Evolutionary conservation across 2,888 invertebrate genomes (phyloP).

Genomic region (Rosalia funebris): DNA sequence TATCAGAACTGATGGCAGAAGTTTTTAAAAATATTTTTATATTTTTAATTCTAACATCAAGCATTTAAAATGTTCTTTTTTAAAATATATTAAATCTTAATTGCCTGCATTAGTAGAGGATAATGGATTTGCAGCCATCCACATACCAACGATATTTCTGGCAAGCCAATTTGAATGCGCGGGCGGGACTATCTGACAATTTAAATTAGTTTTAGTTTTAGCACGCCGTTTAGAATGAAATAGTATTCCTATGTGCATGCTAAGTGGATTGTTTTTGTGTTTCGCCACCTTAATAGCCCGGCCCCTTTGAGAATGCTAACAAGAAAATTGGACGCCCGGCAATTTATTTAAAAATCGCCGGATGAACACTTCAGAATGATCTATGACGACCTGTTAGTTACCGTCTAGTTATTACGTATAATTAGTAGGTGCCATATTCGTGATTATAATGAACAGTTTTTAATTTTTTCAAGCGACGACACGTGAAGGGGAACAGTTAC

Average conservation of each 20-base stretch:
- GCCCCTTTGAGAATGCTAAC: constrained; percentile 27
- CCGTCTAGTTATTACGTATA: constrained; percentile 28
- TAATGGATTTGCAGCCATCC: too few species aligned
- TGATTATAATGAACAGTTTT: constrained; percentile 25
- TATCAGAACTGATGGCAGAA: too few species aligned
- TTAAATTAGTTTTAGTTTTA: constrained; percentile 51
- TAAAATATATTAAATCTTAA: too few species aligned
- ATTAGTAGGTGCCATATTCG: constrained; percentile 27
- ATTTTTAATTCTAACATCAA: too few species aligned
- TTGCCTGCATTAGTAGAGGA: too few species aligned
- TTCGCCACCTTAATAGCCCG: constrained; percentile 35
- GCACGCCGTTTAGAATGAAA: constrained; percentile 50
- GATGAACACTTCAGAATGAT: constrained; percentile 40
- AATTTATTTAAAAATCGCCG: constrained; percentile 25
- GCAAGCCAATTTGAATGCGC: constrained; percentile 51
- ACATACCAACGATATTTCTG: neutral
- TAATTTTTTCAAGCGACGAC: constrained; percentile 5
- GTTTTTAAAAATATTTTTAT: too few species aligned
- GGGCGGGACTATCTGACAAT: constrained; percentile 52
- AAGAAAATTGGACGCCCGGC: constrained; percentile 19
- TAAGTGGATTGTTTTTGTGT: constrained; percentile 50
- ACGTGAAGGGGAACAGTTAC: constrained; percentile 17
- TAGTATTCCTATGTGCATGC: constrained; percentile 51
- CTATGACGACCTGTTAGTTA: constrained; percentile 32
- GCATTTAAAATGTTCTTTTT: too few species aligned